phyloP scores from a whole-genome alignment of 30 jellyfish, hydroid and myxozoan genomes.

The Euphysa ruthae region DNA sequence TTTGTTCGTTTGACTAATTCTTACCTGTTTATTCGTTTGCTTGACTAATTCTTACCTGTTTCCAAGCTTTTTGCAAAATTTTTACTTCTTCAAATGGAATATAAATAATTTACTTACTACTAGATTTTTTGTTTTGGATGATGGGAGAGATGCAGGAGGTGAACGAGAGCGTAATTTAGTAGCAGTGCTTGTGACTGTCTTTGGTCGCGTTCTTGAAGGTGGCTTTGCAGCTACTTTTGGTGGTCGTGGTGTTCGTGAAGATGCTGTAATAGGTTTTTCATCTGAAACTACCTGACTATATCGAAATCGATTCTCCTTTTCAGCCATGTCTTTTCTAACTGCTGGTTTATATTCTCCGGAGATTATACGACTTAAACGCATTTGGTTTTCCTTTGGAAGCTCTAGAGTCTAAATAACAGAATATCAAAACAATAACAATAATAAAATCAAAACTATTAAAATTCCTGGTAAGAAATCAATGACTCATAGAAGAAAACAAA shows the following conservation, averaged over 20 bases:
- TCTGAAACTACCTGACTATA: neutral
- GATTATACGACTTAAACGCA: neutral
- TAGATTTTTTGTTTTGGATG: too few relatives aligned
- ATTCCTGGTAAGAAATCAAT: neutral
- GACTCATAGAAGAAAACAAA: neutral
- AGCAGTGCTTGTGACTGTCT: conserved; percentile 40
- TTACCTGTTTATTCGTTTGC: too few relatives aligned
- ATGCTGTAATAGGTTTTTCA: conserved; percentile 15
- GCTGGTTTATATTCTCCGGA: too few relatives aligned
- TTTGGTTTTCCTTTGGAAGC: neutral
- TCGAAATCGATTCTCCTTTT: neutral
- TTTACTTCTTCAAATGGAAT: too few relatives aligned
- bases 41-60: too few relatives aligned
- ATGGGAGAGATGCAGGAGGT: conserved; percentile 92
- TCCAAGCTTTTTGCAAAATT: too few relatives aligned
- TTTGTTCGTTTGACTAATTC: neutral
- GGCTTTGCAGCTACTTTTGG: conserved; percentile 83
- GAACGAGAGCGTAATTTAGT: conserved; percentile 55
- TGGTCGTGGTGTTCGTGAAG: conserved; percentile 23
- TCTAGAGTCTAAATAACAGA: neutral
- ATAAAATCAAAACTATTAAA: neutral
- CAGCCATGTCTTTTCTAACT: too few relatives aligned
- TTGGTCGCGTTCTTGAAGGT: conserved; percentile 32
- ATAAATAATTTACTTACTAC: too few relatives aligned
- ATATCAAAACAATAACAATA: neutral